Percentiles rank a stretch among this genome's conserved stretches.
Conservation (phyloP, 2,797 vertebrate genomes). For the Rhabdophis nuchalis region DNA sequence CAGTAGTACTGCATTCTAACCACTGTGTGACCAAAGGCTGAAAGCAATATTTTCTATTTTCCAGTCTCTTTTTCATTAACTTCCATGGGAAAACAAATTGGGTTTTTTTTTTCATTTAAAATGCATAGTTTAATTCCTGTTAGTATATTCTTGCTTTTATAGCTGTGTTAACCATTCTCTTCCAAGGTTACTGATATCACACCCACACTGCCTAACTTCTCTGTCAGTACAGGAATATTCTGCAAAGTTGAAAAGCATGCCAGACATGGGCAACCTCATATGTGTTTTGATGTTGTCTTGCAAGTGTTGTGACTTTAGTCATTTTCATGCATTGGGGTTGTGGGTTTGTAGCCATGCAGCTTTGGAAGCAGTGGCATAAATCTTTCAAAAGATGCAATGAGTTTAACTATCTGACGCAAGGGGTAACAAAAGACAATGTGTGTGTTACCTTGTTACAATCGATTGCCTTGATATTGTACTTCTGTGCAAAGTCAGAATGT, state of each 20-base stretch:
- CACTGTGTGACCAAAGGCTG: no score
- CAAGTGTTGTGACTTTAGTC: not conserved
- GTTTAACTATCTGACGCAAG: not conserved
- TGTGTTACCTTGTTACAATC: not conserved
- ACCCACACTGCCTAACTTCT: not conserved
- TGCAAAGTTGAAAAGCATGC: not conserved
- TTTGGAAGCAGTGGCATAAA: not conserved
- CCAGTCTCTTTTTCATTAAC: not conserved
- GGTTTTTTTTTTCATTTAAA: not conserved
- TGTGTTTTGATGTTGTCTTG: not conserved
- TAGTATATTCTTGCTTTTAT: not conserved
- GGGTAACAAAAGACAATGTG: not conserved
- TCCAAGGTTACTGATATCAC: not conserved
- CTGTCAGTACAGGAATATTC: not conserved
- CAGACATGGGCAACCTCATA: not conserved
- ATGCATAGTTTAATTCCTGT: not conserved
- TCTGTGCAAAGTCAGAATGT: not conserved
- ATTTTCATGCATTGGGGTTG: not conserved
- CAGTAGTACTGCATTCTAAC: no score
- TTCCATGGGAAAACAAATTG: not conserved
- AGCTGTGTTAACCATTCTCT: not conserved
- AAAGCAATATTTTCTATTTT: not conserved
- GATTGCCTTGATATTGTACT: not conserved
- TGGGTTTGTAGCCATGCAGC: not conserved
- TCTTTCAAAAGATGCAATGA: not conserved